phyloP scores from a whole-genome alignment of 1,140 invertebrate genomes.

The Polypedilum vanderplanki region DNA sequence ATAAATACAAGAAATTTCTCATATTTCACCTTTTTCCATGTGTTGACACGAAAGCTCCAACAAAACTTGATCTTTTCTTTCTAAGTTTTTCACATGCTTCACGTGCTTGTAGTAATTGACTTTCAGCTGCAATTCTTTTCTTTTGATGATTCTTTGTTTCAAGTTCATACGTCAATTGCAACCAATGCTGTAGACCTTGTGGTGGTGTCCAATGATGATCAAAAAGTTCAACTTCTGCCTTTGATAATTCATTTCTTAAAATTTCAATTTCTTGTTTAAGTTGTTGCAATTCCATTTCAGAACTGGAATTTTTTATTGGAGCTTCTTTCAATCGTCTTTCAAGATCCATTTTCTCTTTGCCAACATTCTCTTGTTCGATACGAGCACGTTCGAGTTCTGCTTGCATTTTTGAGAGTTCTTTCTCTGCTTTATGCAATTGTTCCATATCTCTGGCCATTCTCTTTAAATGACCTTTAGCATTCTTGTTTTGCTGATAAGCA shows the following conservation, averaged over 20 bases:
- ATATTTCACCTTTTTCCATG: slow-evolving; percentile 63
- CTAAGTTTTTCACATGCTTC: slow-evolving; percentile 90
- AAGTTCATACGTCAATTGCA: slow-evolving; percentile 89
- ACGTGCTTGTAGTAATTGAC: slow-evolving; percentile 77
- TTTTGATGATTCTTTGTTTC: slow-evolving; percentile 82
- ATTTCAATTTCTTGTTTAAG: slow-evolving; percentile 79
- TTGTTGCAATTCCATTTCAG: slow-evolving; percentile 72
- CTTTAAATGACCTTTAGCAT: slow-evolving; percentile 72
- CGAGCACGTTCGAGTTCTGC: slow-evolving; percentile 46
- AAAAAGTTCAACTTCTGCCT: slow-evolving; percentile 81
- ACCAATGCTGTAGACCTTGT: slow-evolving; percentile 81
- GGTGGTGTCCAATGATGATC: slow-evolving; percentile 82
- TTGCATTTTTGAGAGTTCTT: slow-evolving; percentile 77
- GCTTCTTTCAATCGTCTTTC: slow-evolving; percentile 68
- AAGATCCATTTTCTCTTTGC: slow-evolving; percentile 72
- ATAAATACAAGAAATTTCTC: neutral
- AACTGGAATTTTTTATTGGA: slow-evolving; percentile 61
- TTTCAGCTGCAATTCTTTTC: slow-evolving; percentile 77
- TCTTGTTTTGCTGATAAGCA: slow-evolving; percentile 80
- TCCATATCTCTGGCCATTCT: slow-evolving; percentile 93
- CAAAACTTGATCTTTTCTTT: slow-evolving; percentile 83
- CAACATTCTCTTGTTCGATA: slow-evolving; percentile 61
- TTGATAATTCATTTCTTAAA: slow-evolving; percentile 69
- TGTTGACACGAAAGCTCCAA: slow-evolving; percentile 91
- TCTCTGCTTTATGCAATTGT: slow-evolving; percentile 79